Evolutionary conservation across 2,797 vertebrate genomes (phyloP).

Genomic region (Cossypha niveicapilla): DNA sequence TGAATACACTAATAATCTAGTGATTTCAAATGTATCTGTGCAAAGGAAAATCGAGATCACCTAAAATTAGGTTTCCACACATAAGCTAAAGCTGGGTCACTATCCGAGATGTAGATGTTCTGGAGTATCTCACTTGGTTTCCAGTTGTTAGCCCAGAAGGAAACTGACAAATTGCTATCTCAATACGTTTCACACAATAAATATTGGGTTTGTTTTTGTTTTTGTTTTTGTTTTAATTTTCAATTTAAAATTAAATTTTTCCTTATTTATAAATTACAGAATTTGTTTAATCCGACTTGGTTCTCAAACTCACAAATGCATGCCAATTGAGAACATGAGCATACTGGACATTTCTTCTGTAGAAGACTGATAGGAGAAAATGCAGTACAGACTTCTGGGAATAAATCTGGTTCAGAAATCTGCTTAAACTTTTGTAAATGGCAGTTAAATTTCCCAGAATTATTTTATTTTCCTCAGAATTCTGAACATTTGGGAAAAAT

Average conservation of each 20-base stretch:
- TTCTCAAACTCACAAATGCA: not conserved
- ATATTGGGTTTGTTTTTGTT: not conserved
- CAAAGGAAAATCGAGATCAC: not conserved
- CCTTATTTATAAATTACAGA: not conserved
- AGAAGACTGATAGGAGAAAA: not conserved
- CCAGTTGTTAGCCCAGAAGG: not conserved
- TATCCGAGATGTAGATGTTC: not conserved
- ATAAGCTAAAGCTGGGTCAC: not conserved
- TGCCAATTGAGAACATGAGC: rapidly evolving
- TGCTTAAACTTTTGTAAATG: not conserved
- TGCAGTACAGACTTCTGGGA: not conserved
- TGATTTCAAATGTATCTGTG: not conserved
- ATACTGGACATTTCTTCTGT: not conserved
- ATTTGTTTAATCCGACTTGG: not conserved
- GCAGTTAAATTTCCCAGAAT: not conserved
- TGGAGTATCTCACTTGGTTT: not conserved
- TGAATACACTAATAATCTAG: not conserved
- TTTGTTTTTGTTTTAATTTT: too few species aligned
- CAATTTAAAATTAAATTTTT: too few species aligned
- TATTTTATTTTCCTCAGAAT: not conserved
- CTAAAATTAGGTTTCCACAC: not conserved
- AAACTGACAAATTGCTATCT: not conserved
- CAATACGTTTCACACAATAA: not conserved
- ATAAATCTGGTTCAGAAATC: not conserved
- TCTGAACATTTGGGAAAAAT: not conserved